Base-by-base conservation (phyloP, 2,888 invertebrate species). In the Acleris cristana region DNA sequence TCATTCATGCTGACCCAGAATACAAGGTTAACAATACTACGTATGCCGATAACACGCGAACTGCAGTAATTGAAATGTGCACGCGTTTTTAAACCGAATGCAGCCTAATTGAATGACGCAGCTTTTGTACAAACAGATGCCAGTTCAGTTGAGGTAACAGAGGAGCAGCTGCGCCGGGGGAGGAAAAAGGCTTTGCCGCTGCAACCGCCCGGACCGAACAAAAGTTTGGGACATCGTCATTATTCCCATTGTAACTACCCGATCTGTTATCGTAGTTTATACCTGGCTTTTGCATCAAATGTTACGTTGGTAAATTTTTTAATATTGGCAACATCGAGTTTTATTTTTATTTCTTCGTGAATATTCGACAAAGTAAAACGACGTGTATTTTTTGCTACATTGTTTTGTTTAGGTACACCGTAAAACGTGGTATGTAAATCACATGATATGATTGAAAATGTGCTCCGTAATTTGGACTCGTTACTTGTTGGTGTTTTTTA, bases 251-350 rank as follows among this genome's bases (percentile, higher is more conserved):
- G 71, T 76, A 57, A 14, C 56, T 76, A 26, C 58, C 7, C 45
- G 12, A 62, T 53, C 57, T 44, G 60, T 45, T 54, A 58, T 18
- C 26, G 23, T 73, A 77, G 77, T 74, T 79, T 76, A 71, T 82
- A 84, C 83, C 83, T 84, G 82, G 73, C 55, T 61, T 56, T 34
- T 60, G 44, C 65, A 71, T 72, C 52, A 67, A 19, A 45, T 30
- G 18, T 45, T 30, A n/a, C n/a, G 51, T 40, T 51, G 5, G 19
- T 16, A 45, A 21, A 61, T 60, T n/a, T 44, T 6, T 26, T 6
- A 26, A 6, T 26, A 26, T 7, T 26, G 7, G 45, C n/a, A 45
- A 23, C 34, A 3, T 40, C 16, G 30, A 23, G n/a, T 2, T 14
- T 34, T 12, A 34, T 34, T 12, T 34, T 34, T 34, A 12, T 34